Conservation (phyloP, 2,797 vertebrate species). For the Gallinago solitaria region DNA sequence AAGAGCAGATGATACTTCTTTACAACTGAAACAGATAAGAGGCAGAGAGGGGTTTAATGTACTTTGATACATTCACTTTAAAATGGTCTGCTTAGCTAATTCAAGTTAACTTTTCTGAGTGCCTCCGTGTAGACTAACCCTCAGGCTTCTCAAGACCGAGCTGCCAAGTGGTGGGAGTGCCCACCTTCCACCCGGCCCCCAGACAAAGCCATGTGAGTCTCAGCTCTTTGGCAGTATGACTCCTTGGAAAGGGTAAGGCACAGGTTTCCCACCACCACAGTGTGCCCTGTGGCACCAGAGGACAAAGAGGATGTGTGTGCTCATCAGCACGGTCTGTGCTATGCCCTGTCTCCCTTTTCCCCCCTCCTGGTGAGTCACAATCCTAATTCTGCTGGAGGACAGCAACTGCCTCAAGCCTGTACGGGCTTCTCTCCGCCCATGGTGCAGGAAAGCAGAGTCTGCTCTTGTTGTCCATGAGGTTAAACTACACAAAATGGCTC, state of each 20-base stretch:
- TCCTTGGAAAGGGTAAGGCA: neutral
- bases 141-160: neutral
- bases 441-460: neutral
- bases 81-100: neutral
- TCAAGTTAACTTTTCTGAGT: neutral
- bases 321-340: rapidly evolving
- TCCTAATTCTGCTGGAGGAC: neutral
- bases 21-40: neutral
- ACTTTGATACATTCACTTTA: neutral
- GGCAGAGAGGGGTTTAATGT: neutral
- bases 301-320: rapidly evolving
- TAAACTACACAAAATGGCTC: neutral
- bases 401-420: neutral
- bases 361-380: neutral
- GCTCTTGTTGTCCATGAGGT: neutral
- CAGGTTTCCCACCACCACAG: rapidly evolving
- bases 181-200: neutral
- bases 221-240: neutral
- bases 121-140: neutral
- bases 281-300: neutral
- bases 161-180: rapidly evolving
- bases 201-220: neutral
- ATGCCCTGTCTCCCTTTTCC: neutral
- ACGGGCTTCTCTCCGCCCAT: neutral
- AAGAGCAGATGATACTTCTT: neutral